Base-by-base conservation (phyloP, 1,140 invertebrate genomes). In the Sarcophaga bullata region DNA sequence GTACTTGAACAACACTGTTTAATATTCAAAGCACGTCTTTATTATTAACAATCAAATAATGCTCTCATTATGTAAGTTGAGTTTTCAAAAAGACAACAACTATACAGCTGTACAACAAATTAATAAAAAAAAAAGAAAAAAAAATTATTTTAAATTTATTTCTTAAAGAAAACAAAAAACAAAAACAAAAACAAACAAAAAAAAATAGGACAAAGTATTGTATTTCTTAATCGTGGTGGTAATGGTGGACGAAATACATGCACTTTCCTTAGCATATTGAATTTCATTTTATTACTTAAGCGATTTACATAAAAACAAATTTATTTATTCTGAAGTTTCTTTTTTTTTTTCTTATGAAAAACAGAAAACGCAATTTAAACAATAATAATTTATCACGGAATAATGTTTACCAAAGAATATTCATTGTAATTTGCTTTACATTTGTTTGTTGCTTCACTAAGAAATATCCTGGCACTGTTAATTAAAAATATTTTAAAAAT, bases 81-180 rank as follows among this genome's bases (percentile, higher is more conserved):
- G 73, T 73, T 73, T 49, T 25, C 17, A 80, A 80, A 80, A 80
- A 80, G 48, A 11, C 49, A 80, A 58, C 48, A 80, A 54, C 49
- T 48, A 47, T n/a, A n/a, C n/a, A n/a, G n/a, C n/a, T n/a, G n/a
- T n/a, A n/a, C n/a, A n/a, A n/a, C n/a, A n/a, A n/a, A n/a, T n/a
- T 78, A 78, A 47, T 37, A 37, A 2, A 37, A 37, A 37, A 2
- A 37, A 37, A 37, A 2, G 4, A 37, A 1, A 46, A 75, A 75
- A 75, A 17, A n/a, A 48, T 25, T 25, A 46, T 37, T 37, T 37
- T 19, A 75, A 75, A 75, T 75, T 75, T 46, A 75, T 46, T 75
- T 46, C 13, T 19, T 75, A 75, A 37, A 75, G 19, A n/a, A 19
- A 5, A 75, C 3, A 75, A 19, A 47, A 11, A 75, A 75, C 10